phyloP scores from a whole-genome alignment of 1,140 invertebrate genomes.

The Macrobrachium nipponense region DNA sequence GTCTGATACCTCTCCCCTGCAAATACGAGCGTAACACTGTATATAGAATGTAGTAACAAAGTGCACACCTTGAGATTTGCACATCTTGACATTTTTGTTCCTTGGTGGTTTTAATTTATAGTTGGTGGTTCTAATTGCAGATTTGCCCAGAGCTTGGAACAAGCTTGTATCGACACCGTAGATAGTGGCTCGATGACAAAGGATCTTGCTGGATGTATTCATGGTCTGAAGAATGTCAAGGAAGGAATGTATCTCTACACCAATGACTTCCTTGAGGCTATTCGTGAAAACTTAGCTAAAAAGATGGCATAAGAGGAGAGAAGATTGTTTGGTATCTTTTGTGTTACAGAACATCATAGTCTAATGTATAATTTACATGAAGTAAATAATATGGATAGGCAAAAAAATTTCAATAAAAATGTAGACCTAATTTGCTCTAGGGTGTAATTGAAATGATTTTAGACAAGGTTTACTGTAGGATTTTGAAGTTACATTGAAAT shows the following conservation, averaged over 20 bases:
- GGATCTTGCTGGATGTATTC: slow-evolving; percentile 89
- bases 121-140: slow-evolving; percentile 65
- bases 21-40: no score
- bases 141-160: slow-evolving; percentile 74
- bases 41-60: no score
- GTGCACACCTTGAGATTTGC: no score
- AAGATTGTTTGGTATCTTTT: background rate
- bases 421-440: no score
- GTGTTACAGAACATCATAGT: background rate
- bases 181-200: slow-evolving; percentile 92
- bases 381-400: background rate
- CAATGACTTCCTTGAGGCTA: slow-evolving; percentile 96
- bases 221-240: slow-evolving; percentile 80
- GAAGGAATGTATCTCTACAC: slow-evolving; percentile 95
- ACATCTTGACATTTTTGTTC: background rate
- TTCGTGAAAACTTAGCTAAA: slow-evolving; percentile 90
- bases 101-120: background rate
- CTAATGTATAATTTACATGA: background rate
- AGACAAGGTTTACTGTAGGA: no score
- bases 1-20: no score
- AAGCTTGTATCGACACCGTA: slow-evolving; percentile 86
- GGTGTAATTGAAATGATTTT: no score
- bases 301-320: slow-evolving; percentile 71
- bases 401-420: background rate
- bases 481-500: no score